Conservation (phyloP, 2,888 invertebrate species). For the Dynastes hyllus region DNA sequence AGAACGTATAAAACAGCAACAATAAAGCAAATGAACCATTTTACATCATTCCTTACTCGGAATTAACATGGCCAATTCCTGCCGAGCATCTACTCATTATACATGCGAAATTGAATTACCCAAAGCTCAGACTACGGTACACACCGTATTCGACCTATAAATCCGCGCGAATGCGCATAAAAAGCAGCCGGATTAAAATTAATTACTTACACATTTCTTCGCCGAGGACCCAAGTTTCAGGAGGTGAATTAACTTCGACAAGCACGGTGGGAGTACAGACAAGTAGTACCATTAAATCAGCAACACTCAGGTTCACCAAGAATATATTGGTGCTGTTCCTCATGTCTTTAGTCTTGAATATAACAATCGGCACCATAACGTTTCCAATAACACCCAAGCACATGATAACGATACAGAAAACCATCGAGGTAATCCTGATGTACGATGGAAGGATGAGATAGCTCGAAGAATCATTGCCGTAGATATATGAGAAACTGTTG, state of each 20-base stretch:
- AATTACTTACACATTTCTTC: slow-evolving; percentile 90
- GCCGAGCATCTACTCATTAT: slow-evolving; percentile 17
- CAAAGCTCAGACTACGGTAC: neutral
- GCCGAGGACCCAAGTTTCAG: slow-evolving; percentile 94
- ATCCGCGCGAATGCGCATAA: slow-evolving; percentile 32
- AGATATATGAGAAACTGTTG: slow-evolving; percentile 41
- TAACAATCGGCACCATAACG: slow-evolving; percentile 94
- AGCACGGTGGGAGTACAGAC: slow-evolving; percentile 95
- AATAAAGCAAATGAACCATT: slow-evolving; percentile 23
- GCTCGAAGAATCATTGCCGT: slow-evolving; percentile 57
- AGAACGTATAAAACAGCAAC: slow-evolving; percentile 14
- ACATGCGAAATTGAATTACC: neutral
- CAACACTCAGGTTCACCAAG: slow-evolving; percentile 93
- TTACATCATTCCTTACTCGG: slow-evolving; percentile 23
- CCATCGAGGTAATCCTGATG: slow-evolving; percentile 90
- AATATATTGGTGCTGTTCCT: slow-evolving; percentile 96
- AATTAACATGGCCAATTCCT: slow-evolving; percentile 13
- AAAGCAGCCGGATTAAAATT: slow-evolving; percentile 35
- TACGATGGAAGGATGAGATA: slow-evolving; percentile 82
- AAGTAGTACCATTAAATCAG: slow-evolving; percentile 91
- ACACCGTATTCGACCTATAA: slow-evolving; percentile 1
- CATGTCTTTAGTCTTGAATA: slow-evolving; percentile 94
- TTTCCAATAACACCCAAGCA: slow-evolving; percentile 93
- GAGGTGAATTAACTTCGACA: slow-evolving; percentile 93
- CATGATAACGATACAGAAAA: slow-evolving; percentile 91